phyloP scores from a whole-genome alignment of 2,797 vertebrate species.

The Sebastes minor region DNA sequence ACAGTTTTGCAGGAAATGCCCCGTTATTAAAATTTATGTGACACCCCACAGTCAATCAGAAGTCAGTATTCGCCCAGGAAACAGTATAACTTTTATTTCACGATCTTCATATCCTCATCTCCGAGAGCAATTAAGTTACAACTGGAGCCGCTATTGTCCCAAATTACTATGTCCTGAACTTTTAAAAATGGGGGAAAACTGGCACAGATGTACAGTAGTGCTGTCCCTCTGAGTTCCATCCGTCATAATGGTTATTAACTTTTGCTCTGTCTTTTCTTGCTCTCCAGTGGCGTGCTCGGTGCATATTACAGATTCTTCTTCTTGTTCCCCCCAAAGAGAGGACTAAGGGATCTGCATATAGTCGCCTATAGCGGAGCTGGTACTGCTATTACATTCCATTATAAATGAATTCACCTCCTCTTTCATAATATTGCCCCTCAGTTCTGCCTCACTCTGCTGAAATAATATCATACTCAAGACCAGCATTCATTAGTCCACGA shows the following conservation, averaged over 20 bases:
- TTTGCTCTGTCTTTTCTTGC: conserved; percentile 44
- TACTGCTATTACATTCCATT: conserved; percentile 64
- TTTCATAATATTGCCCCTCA: conserved; percentile 64
- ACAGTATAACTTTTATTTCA: conserved; percentile 42
- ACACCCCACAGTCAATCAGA: conserved; percentile 34
- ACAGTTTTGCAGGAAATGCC: conserved; percentile 35
- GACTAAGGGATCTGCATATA: conserved; percentile 44
- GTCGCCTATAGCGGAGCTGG: conserved; percentile 43
- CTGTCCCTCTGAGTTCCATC: conserved; percentile 45
- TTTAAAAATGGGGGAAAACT: conserved; percentile 20
- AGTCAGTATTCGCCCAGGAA: conserved; percentile 23
- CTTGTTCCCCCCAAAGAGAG: conserved; percentile 20
- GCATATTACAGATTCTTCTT: conserved; percentile 54
- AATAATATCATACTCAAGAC: conserved; percentile 76
- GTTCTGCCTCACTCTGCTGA: conserved; percentile 67
- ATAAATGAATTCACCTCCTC: conserved; percentile 70
- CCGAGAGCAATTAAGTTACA: conserved; percentile 48
- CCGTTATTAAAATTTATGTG: conserved; percentile 42
- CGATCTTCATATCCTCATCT: conserved; percentile 37
- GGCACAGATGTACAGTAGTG: conserved; percentile 6
- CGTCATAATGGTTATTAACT: conserved; percentile 51
- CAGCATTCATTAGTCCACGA: conserved; percentile 73
- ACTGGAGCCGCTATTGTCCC: conserved; percentile 28
- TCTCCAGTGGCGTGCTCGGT: conserved; percentile 10
- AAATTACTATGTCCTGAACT: conserved; percentile 46